Base-by-base conservation (phyloP, 2,888 invertebrate species). In the Drosophila prostipennis region DNA sequence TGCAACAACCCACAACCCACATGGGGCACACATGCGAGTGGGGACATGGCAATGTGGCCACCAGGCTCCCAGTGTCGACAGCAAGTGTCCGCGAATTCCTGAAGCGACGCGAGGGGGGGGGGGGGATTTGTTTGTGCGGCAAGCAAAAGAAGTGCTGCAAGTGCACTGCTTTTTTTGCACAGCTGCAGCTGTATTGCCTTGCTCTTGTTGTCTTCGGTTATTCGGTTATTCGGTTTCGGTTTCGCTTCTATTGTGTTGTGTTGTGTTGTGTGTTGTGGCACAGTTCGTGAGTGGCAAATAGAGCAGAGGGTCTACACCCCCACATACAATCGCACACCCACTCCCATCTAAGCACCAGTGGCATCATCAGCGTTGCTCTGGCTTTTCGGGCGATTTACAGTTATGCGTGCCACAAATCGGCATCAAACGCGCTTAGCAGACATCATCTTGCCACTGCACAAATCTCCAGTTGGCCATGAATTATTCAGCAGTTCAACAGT, bases 401-500 rank as follows among this genome's bases (percentile, higher is more conserved):
- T 82, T 83, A 82, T 82, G 80, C 78, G 78, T 52, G 68, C 77
- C 78, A 85, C 87, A 82, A 87, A 85, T 82, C 83, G 82, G 83
- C 80, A 87, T 85, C 80, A 75, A 78, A 77, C 46, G 79, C 70
- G 80, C 85, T 85, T 85, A 82, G 80, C 78, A 59, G 78, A 64
- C 80, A 79, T 78, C 76, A 76, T 39, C 57, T 39, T 63, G 45
- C 53, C 14, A 11, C 46, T 73, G 86, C 80, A 73, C 76, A 85
- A 85, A 87, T 85, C 89, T 89, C 89, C 78, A 73, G 89, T 81
- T 78, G 82, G 57, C 82, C 82, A 85, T 85, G 84, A 85, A 85
- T 85, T 87, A 85, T 85, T 85, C 82, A 85, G 74, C 82, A 85
- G 85, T 87, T 89, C 77, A 76, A 76, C 77, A 76, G 82, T 76